These are phyloP conservation scores for Dynastes maya DNA, from an alignment of 2,888 invertebrate genomes.

Conservation along the genomic window DNA sequence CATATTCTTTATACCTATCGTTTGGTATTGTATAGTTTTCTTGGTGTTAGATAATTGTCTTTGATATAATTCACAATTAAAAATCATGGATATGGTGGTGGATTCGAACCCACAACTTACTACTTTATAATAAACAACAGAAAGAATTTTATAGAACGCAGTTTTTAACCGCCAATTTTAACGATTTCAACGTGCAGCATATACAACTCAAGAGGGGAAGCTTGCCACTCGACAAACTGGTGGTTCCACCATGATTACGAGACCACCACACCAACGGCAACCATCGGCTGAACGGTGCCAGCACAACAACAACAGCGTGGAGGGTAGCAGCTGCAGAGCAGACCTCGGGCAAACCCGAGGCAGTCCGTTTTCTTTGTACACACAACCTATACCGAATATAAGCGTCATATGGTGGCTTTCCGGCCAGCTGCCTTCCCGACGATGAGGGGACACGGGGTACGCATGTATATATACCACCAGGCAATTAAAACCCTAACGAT, in stretches of 20 bases:
- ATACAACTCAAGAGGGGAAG: too few species aligned
- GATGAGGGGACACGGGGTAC: constrained; percentile 56
- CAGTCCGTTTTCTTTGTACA: constrained; percentile 61
- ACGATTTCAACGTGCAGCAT: too few species aligned
- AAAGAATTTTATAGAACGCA: too few species aligned
- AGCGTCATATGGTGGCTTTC: constrained; percentile 73
- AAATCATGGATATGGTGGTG: too few species aligned
- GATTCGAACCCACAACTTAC: too few species aligned
- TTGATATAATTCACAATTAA: too few species aligned
- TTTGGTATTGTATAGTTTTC: too few species aligned
- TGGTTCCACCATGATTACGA: neutral
- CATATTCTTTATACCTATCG: too few species aligned
- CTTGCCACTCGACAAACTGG: neutral
- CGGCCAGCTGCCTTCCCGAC: constrained; percentile 71
- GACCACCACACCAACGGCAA: neutral
- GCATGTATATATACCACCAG: too few species aligned
- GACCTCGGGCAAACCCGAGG: constrained; percentile 67
- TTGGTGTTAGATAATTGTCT: too few species aligned
- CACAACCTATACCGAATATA: neutral
- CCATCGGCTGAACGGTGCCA: constrained; percentile 10
- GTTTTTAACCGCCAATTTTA: too few species aligned
- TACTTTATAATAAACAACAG: too few species aligned
- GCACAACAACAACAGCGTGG: constrained; percentile 51
- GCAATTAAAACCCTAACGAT: constrained; percentile 61
- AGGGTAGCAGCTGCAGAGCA: constrained; percentile 62